Evolutionary conservation across 1,140 invertebrate species (phyloP).

Genomic region (Drosophila nigromelanica): DNA sequence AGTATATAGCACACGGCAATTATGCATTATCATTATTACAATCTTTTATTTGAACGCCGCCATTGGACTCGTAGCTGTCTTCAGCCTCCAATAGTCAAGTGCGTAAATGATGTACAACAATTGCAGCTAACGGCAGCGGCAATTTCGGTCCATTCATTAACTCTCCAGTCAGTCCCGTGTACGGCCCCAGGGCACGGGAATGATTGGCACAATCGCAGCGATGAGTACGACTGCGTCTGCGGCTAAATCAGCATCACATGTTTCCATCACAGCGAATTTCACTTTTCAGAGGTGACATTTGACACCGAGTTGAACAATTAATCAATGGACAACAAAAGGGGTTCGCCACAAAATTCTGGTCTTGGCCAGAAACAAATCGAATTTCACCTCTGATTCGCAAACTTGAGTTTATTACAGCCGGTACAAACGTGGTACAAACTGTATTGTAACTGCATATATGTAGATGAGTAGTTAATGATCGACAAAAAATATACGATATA

Average conservation of each 20-base stretch:
- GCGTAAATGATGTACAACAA: slow-evolving; percentile 54
- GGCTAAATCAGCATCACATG: slow-evolving; percentile 22
- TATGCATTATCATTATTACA: slow-evolving; percentile 51
- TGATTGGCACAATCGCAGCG: slow-evolving; percentile 70
- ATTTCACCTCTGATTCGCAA: slow-evolving; percentile 20
- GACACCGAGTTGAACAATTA: slow-evolving; percentile 58
- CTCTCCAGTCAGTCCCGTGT: slow-evolving; percentile 55
- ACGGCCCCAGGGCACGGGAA: slow-evolving; percentile 52
- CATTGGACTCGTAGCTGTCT: slow-evolving; percentile 19
- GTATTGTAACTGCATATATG: neutral
- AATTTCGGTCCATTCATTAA: slow-evolving; percentile 61
- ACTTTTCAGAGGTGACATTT: slow-evolving; percentile 71
- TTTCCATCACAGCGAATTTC: slow-evolving; percentile 54
- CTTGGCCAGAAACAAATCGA: neutral
- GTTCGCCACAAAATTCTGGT: slow-evolving; percentile 14
- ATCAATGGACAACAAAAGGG: slow-evolving; percentile 46
- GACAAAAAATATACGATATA: slow-evolving; percentile 6
- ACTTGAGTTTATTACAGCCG: slow-evolving; percentile 25
- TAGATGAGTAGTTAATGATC: slow-evolving; percentile 3
- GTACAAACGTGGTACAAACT: neutral
- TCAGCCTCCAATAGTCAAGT: slow-evolving; percentile 42
- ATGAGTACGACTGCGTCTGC: slow-evolving; percentile 5
- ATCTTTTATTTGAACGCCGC: slow-evolving; percentile 21
- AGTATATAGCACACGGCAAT: slow-evolving; percentile 19
- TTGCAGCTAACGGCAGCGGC: slow-evolving; percentile 47